Evolutionary conservation across 2,113 vertebrate species (phyloP).

Genomic region (Nycticryphes semicollaris): DNA sequence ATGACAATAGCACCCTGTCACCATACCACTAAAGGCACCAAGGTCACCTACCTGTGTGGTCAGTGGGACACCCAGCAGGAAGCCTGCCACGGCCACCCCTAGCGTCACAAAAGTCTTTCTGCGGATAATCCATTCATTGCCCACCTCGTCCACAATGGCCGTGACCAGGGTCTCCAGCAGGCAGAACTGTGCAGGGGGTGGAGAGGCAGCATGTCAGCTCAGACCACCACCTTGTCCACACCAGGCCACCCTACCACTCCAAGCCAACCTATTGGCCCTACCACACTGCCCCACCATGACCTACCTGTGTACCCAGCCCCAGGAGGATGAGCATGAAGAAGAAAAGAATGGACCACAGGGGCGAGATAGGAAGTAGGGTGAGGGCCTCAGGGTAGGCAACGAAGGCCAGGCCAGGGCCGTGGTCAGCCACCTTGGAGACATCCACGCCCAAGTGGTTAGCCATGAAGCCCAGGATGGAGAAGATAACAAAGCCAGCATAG

Average conservation of each 20-base stretch:
- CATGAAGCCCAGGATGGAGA: slow-evolving; percentile 99
- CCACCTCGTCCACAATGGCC: slow-evolving; percentile 94
- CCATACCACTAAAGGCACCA: not conserved
- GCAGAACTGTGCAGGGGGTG: slow-evolving; percentile 81
- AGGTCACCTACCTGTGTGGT: slow-evolving; percentile 84
- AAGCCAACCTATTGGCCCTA: not conserved
- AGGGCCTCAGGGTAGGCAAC: slow-evolving; percentile 97
- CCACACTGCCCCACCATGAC: not conserved
- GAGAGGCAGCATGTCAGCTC: not conserved
- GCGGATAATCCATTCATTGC: slow-evolving; percentile 93
- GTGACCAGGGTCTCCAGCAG: slow-evolving; percentile 96
- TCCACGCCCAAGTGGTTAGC: slow-evolving; percentile 92
- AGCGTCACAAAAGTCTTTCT: slow-evolving; percentile 90
- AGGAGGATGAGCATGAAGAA: slow-evolving; percentile 99
- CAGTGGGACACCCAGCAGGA: slow-evolving; percentile 91
- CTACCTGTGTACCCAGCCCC: slow-evolving; percentile 96
- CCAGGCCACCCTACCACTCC: no score
- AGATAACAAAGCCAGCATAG: slow-evolving; percentile 97
- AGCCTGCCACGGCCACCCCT: slow-evolving; percentile 87
- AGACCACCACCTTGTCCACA: not conserved
- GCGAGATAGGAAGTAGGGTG: slow-evolving; percentile 92
- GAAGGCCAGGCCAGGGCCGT: slow-evolving; percentile 93
- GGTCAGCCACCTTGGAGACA: slow-evolving; percentile 93
- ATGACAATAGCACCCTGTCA: not conserved
- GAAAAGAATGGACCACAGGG: slow-evolving; percentile 93